phyloP scores from a whole-genome alignment of 2,888 invertebrate species.

The Hyalella azteca region DNA sequence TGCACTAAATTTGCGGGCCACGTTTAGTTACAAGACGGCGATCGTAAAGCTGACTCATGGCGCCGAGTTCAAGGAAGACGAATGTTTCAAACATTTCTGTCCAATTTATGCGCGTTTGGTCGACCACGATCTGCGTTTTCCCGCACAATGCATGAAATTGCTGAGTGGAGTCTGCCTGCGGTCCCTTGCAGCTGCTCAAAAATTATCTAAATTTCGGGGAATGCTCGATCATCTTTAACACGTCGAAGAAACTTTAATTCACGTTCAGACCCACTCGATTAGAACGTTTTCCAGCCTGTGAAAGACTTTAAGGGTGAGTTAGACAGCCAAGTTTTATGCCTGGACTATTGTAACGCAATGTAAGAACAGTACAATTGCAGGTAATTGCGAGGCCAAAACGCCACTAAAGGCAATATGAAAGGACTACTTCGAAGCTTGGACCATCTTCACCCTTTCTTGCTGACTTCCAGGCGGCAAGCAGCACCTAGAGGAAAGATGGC shows the following conservation, averaged over 20 bases:
- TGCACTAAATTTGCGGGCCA: neutral
- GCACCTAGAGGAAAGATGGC: neutral
- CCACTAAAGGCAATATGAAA: no score
- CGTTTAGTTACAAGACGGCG: neutral
- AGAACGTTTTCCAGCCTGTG: no score
- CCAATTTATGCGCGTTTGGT: neutral
- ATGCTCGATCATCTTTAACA: no score
- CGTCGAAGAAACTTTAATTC: no score
- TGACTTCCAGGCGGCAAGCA: no score
- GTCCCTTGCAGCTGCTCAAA: neutral
- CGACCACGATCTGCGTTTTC: neutral
- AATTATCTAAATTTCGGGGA: neutral
- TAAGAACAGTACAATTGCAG: no score
- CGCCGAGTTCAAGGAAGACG: neutral
- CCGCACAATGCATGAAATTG: neutral
- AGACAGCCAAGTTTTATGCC: no score
- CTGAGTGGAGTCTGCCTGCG: neutral
- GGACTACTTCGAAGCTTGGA: neutral
- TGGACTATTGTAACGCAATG: no score
- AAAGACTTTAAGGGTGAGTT: no score
- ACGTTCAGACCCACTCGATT: no score
- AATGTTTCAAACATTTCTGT: neutral
- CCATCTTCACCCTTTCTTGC: no score
- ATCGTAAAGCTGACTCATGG: slow-evolving; percentile 6
- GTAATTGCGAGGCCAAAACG: no score